phyloP scores from a whole-genome alignment of 2,888 invertebrate species.

The Subacronicta megacephala region DNA sequence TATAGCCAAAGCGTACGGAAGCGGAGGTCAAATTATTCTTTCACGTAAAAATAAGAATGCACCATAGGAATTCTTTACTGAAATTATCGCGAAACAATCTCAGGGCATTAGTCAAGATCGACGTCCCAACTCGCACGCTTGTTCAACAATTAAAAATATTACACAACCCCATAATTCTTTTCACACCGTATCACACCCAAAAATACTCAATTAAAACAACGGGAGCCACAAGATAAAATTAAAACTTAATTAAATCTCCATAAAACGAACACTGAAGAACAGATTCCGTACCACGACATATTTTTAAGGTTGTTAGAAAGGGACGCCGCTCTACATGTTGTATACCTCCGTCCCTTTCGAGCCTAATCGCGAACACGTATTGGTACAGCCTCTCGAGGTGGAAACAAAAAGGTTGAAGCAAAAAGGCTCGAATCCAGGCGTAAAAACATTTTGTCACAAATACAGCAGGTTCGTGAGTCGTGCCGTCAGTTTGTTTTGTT shows the following conservation, averaged over 20 bases:
- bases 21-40: too few species aligned
- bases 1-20: too few species aligned
- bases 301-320: too few species aligned
- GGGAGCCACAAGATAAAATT: slow-evolving; percentile 84
- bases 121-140: slow-evolving; percentile 38
- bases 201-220: slow-evolving; percentile 77
- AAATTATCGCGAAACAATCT: slow-evolving; percentile 53
- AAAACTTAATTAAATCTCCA: slow-evolving; percentile 87
- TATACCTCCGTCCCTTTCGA: too few species aligned
- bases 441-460: slow-evolving; percentile 81
- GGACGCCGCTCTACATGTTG: too few species aligned
- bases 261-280: slow-evolving; percentile 62
- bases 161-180: slow-evolving; percentile 68
- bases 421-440: slow-evolving; percentile 62
- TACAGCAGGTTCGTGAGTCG: slow-evolving; percentile 62
- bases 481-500: slow-evolving; percentile 53
- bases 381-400: slow-evolving; percentile 27
- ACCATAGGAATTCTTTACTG: slow-evolving; percentile 26
- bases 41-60: slow-evolving; percentile 29
- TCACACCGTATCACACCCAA: slow-evolving; percentile 67
- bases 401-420: slow-evolving; percentile 38
- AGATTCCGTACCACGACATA: not conserved
- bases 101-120: slow-evolving; percentile 54
- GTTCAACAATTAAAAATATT: slow-evolving; percentile 65
- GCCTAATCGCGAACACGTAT: too few species aligned